These are phyloP conservation scores for Amphiura filiformis DNA, from an alignment of 35 echinoderm and acorn worm species.

Conservation along the genomic window DNA sequence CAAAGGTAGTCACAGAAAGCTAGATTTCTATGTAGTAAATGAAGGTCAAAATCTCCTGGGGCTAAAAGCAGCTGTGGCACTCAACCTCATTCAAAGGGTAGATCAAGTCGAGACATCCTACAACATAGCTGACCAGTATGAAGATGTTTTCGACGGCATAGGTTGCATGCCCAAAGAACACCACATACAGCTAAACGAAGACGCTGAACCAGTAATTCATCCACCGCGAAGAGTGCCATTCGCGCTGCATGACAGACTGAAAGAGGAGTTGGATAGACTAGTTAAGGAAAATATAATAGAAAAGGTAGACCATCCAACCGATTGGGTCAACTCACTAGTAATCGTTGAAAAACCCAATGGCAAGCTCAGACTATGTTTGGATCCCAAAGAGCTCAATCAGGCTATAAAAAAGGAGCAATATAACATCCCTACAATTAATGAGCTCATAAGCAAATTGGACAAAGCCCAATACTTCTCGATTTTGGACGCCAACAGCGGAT, in stretches of 20 bases:
- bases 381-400: constrained; percentile 69
- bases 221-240: constrained; percentile 33
- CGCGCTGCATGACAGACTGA: constrained; percentile 11
- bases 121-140: not conserved
- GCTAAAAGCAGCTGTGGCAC: not conserved
- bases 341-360: constrained; percentile 59
- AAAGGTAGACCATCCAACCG: constrained; percentile 60
- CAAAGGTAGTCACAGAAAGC: not conserved
- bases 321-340: constrained; percentile 70
- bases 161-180: not conserved
- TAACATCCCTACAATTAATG: constrained; percentile 52
- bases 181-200: constrained; percentile 6
- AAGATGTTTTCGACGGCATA: constrained; percentile 13
- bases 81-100: not conserved
- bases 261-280: constrained; percentile 18
- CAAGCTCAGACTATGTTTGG: constrained; percentile 64
- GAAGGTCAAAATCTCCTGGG: constrained; percentile 12
- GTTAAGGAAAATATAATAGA: constrained; percentile 16
- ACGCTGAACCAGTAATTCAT: constrained; percentile 15
- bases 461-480: constrained; percentile 42
- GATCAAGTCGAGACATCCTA: not conserved
- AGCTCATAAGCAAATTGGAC: constrained; percentile 18
- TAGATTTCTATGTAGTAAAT: not conserved
- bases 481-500: constrained; percentile 68
- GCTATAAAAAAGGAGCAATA: constrained; percentile 67